phyloP scores from a whole-genome alignment of 1,140 invertebrate genomes.

The Helicoverpa armigera region DNA sequence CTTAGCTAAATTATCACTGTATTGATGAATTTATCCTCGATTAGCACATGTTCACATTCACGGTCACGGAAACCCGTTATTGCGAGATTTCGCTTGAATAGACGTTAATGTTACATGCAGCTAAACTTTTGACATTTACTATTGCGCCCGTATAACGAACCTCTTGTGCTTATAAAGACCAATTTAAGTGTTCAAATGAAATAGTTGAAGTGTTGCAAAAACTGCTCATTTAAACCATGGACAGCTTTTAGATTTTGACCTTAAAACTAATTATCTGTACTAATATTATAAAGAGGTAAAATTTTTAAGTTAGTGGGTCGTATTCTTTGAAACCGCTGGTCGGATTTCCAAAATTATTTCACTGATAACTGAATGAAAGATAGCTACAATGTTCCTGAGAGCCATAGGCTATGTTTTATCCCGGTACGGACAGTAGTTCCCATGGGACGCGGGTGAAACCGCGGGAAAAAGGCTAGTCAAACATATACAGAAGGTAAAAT shows the following conservation, averaged over 20 bases:
- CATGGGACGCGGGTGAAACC: too few relatives aligned
- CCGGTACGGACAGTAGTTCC: too few relatives aligned
- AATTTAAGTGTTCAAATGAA: conserved; percentile 20
- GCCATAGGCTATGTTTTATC: too few relatives aligned
- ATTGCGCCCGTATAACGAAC: conserved; percentile 23
- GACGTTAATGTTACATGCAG: conserved; percentile 2
- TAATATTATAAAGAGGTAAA: too few relatives aligned
- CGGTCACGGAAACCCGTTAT: conserved; percentile 21
- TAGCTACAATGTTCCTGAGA: too few relatives aligned
- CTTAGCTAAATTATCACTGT: conserved; percentile 1
- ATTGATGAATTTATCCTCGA: background rate
- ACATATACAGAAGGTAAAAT: background rate
- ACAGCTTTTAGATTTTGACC: background rate
- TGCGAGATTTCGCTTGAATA: conserved; percentile 42
- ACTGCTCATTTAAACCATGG: background rate
- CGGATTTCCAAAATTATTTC: too few relatives aligned
- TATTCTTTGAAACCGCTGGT: too few relatives aligned
- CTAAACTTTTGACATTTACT: conserved; percentile 48
- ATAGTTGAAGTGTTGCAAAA: conserved; percentile 10
- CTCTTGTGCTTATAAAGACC: conserved; percentile 26
- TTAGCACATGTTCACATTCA: conserved; percentile 14
- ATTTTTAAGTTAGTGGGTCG: too few relatives aligned
- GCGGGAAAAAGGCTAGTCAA: too few relatives aligned
- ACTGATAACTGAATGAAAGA: too few relatives aligned
- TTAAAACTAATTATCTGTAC: too few relatives aligned